Evolutionary conservation across 2,888 invertebrate species (phyloP).

Genomic region (Conomelus anceps): DNA sequence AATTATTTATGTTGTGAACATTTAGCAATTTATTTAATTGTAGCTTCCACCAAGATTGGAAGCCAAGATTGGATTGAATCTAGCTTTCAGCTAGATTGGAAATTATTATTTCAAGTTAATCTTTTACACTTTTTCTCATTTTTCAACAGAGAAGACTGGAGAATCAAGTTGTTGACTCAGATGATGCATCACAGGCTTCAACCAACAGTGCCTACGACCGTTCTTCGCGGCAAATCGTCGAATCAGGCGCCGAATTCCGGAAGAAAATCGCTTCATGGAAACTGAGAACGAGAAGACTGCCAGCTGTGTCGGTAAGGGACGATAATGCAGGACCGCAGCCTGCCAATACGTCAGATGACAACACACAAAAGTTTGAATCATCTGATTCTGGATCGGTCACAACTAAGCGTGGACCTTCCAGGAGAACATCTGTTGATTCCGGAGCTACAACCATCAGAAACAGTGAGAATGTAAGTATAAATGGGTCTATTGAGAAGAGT

Average conservation of each 20-base stretch:
- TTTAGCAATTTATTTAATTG: too few species aligned
- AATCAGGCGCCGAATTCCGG: neutral
- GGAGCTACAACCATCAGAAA: neutral
- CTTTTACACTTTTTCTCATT: neutral
- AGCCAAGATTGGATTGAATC: too few species aligned
- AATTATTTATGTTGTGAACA: too few species aligned
- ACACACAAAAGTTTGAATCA: neutral
- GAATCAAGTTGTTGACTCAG: neutral
- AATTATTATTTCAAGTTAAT: neutral
- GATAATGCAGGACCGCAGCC: neutral
- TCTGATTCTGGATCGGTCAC: neutral
- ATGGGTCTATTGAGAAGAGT: neutral
- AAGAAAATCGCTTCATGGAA: neutral
- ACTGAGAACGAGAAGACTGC: neutral
- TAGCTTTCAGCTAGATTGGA: too few species aligned
- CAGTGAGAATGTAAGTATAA: too few species aligned
- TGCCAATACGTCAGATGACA: neutral
- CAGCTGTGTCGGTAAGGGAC: neutral
- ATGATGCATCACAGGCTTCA: neutral
- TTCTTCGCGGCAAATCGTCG: neutral
- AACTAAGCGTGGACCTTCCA: neutral
- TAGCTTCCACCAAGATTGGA: too few species aligned
- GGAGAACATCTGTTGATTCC: neutral
- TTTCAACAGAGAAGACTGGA: neutral
- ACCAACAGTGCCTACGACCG: neutral